Percentiles rank a stretch among this genome's conserved stretches.
Evolutionary conservation across 2,888 invertebrate species (phyloP).

Genomic region (Ornithoptera priamus): DNA sequence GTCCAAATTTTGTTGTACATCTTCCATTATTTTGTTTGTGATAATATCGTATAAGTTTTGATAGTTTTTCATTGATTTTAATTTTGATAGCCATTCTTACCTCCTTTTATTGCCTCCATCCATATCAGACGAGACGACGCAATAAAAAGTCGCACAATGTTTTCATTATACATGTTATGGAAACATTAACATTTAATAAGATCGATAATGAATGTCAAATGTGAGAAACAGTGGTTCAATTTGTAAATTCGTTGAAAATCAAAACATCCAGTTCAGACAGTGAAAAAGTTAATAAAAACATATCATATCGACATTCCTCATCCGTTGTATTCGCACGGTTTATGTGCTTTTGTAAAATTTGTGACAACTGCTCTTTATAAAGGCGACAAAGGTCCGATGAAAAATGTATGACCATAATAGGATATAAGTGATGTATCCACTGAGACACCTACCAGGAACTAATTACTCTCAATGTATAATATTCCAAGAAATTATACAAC

Average conservation of each 20-base stretch:
- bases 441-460: not conserved
- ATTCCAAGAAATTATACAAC: not conserved
- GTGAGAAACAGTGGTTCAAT: not conserved
- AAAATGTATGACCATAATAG: not conserved
- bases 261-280: not conserved
- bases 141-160: not conserved
- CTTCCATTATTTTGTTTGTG: too few relatives aligned
- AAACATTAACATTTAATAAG: not conserved
- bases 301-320: not conserved
- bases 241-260: not conserved
- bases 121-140: too few relatives aligned
- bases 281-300: not conserved
- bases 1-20: too few relatives aligned
- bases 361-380: conserved; percentile 9
- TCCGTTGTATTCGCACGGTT: not conserved
- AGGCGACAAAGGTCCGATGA: not conserved
- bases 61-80: too few relatives aligned
- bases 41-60: too few relatives aligned
- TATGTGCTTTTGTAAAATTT: not conserved
- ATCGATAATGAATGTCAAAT: not conserved
- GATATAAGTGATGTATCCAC: not conserved
- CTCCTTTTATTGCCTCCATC: too few relatives aligned
- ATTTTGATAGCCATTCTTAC: too few relatives aligned
- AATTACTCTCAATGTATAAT: not conserved
- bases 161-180: not conserved